phyloP scores from a whole-genome alignment of 2,113 vertebrate genomes.

The Motacilla tschutschensis region DNA sequence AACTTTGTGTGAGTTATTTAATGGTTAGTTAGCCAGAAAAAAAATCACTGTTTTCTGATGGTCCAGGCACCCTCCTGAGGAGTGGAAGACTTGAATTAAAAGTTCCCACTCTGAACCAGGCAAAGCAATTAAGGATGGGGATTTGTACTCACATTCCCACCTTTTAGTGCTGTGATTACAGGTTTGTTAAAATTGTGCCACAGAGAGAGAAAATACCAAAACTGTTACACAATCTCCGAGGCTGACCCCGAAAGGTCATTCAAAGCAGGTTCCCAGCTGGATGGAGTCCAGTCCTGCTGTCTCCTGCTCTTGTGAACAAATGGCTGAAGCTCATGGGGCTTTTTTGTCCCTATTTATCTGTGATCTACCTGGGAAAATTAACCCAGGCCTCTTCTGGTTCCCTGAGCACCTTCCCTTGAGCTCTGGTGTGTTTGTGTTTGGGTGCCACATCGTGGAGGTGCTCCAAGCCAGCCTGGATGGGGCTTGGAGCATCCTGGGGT shows the following conservation, averaged over 20 bases:
- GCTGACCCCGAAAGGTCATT: neutral
- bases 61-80: conserved; percentile 27
- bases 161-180: neutral
- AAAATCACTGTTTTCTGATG: neutral
- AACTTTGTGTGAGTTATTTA: conserved; percentile 24
- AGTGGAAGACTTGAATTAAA: conserved; percentile 6
- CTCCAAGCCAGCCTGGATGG: neutral
- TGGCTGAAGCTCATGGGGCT: accelerated
- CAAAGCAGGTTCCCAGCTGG: neutral
- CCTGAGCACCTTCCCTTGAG: neutral
- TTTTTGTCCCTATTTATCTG: neutral
- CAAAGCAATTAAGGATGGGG: conserved; percentile 29
- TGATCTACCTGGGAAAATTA: neutral
- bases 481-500: neutral
- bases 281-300: neutral
- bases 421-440: neutral
- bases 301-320: neutral
- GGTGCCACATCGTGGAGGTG: neutral
- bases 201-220: neutral
- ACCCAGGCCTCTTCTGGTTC: neutral
- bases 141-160: neutral
- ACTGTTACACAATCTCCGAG: neutral
- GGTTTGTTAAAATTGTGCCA: neutral
- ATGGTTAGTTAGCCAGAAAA: conserved; percentile 17
- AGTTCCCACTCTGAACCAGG: neutral